phyloP scores from a whole-genome alignment of 2,113 vertebrate genomes.

The Lampris megalopsis region DNA sequence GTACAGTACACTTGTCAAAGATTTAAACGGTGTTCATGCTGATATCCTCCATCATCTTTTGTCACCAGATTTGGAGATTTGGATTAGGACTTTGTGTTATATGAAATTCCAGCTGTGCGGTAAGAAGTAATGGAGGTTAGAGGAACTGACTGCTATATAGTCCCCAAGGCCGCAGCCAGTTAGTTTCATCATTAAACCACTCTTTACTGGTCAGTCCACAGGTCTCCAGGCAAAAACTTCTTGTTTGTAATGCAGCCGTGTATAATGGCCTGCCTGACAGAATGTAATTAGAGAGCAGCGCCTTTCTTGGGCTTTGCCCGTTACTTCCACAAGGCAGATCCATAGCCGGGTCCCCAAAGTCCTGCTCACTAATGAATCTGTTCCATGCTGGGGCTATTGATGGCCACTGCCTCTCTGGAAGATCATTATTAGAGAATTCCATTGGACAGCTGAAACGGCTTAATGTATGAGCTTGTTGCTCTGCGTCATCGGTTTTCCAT shows the following conservation, averaged over 20 bases:
- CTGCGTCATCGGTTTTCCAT: slow-evolving; percentile 43
- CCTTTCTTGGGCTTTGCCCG: slow-evolving; percentile 66
- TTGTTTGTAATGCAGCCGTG: slow-evolving; percentile 75
- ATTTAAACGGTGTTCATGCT: no score
- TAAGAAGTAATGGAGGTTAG: slow-evolving; percentile 36
- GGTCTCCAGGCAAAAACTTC: slow-evolving; percentile 69
- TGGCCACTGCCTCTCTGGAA: slow-evolving; percentile 63
- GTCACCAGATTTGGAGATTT: background rate
- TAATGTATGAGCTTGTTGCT: slow-evolving; percentile 52
- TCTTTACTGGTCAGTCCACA: slow-evolving; percentile 75
- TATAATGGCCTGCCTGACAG: slow-evolving; percentile 76
- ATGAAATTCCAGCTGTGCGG: slow-evolving; percentile 45
- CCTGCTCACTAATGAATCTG: slow-evolving; percentile 72
- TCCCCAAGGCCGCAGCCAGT: slow-evolving; percentile 54
- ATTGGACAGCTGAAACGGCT: slow-evolving; percentile 63
- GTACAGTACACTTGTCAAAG: no score
- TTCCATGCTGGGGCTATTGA: slow-evolving; percentile 68
- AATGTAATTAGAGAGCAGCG: slow-evolving; percentile 79
- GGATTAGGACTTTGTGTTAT: slow-evolving; percentile 4
- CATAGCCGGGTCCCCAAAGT: slow-evolving; percentile 71
- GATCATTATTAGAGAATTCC: slow-evolving; percentile 74
- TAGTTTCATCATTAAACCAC: slow-evolving; percentile 75
- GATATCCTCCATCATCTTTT: background rate
- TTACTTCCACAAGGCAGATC: slow-evolving; percentile 66
- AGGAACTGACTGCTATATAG: slow-evolving; percentile 29